Evolutionary conservation across 2,113 vertebrate genomes (phyloP).

Genomic region (Eira barbara): DNA sequence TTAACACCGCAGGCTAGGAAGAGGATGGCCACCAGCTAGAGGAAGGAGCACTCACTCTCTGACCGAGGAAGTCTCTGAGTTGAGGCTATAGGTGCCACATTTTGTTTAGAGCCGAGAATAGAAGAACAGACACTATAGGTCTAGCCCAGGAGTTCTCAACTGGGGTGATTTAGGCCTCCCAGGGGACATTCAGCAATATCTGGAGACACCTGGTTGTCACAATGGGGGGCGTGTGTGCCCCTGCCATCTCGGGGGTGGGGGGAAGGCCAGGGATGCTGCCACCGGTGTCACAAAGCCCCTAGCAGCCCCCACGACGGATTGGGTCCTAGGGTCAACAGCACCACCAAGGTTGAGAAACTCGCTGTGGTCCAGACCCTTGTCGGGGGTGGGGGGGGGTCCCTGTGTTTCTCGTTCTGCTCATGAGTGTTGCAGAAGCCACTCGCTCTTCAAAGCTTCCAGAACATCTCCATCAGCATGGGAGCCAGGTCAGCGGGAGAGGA

Average conservation of each 20-base stretch:
- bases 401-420: no score
- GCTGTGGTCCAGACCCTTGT: background rate
- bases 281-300: accelerated
- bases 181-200: background rate
- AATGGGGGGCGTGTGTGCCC: background rate
- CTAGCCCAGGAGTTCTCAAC: background rate
- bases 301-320: accelerated
- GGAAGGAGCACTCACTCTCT: background rate
- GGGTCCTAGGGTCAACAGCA: background rate
- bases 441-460: background rate
- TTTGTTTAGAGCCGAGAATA: background rate
- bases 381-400: background rate
- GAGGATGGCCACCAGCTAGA: background rate
- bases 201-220: background rate
- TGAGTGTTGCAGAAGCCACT: background rate
- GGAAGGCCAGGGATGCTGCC: no score
- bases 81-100: background rate
- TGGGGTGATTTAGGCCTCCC: background rate
- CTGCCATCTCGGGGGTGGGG: accelerated
- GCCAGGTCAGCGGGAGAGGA: background rate
- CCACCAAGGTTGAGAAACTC: accelerated
- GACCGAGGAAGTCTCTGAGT: background rate
- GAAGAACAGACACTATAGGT: background rate
- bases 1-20: background rate
- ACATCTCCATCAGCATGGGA: background rate